Base-by-base conservation (phyloP, 2,113 vertebrate genomes). In the Grallaria varia region DNA sequence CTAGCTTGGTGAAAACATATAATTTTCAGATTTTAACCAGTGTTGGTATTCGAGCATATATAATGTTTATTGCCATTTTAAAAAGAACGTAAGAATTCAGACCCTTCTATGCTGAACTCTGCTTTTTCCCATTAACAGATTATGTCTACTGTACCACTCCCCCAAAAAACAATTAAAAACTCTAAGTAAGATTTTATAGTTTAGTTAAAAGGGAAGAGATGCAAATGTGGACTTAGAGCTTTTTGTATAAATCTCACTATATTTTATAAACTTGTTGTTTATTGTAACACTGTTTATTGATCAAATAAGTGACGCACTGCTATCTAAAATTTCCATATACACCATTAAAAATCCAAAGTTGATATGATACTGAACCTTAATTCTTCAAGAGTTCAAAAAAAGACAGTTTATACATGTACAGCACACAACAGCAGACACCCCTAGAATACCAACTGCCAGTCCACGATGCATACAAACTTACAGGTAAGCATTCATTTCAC, bases 301-400 rank as follows among this genome's bases (percentile, higher is more conserved):
- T 98, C 98, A 98, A 98, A 98, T 97, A 97, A 98, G 96, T 97
- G 97, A 98, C 84, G 94, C 93, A 97, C 96, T 95, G 97, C 98
- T 98, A 97, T 98, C 98, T 98, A 98, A 98, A 98, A 98, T 98
- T 98, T 97, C 95, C 98, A 98, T 98, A 98, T 98, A 98, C 97
- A 97, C 98, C 97, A 98, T 98, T 98, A 98, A 98, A 98, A 98
- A 98, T 98, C 97, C 96, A 96, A 98, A 98, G 97, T 97, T 97
- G 98, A 97, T 98, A 98, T 98, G 98, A 98, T 98, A 98, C 96
- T 98, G 98, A 98, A 98, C 97, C 97, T 98, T 98, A 97, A 97
- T 95, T 98, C 96, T 97, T 97, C 96, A 97, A 98, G 96, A 98
- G 95, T 98, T 98, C 97, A 97, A 98, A 96, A 98, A 97, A 97